A percentile compares a stretch with the other conserved stretches of the same genome.
phyloP scores from a whole-genome alignment of 2,888 invertebrate genomes.

The Plebejus argus region DNA sequence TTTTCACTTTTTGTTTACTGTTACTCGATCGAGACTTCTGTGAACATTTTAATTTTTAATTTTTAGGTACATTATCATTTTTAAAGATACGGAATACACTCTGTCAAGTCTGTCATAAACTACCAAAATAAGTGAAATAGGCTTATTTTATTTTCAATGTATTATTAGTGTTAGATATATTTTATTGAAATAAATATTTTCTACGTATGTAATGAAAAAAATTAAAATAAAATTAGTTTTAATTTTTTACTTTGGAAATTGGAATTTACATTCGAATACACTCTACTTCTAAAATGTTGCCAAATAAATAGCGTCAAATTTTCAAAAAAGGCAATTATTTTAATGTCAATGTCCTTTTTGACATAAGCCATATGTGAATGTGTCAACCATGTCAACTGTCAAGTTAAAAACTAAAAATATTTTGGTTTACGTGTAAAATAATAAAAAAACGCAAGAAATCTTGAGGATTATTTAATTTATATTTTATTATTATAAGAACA shows the following conservation, averaged over 20 bases:
- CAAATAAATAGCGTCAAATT: background rate
- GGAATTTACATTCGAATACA: background rate
- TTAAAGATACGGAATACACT: background rate
- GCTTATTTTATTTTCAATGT: background rate
- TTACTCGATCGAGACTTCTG: constrained; percentile 58
- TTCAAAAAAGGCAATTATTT: background rate
- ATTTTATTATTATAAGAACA: background rate
- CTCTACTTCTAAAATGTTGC: background rate
- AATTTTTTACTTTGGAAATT: background rate
- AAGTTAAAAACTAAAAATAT: background rate
- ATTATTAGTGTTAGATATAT: background rate
- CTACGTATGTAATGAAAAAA: background rate
- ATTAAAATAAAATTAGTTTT: background rate
- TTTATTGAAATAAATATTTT: background rate
- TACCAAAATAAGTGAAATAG: too few relatives aligned
- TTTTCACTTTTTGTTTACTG: constrained; percentile 68
- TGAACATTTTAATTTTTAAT: constrained; percentile 14
- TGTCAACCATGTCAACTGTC: too few relatives aligned
- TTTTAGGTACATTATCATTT: too few relatives aligned
- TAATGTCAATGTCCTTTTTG: constrained; percentile 1
- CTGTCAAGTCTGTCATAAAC: background rate
- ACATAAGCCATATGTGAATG: background rate
- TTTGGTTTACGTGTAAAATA: background rate
- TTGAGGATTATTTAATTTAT: background rate
- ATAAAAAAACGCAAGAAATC: background rate